Percentiles rank a stretch among this genome's conserved stretches.
Conservation (phyloP, 2,888 invertebrate species). For the Acleris emargana region DNA sequence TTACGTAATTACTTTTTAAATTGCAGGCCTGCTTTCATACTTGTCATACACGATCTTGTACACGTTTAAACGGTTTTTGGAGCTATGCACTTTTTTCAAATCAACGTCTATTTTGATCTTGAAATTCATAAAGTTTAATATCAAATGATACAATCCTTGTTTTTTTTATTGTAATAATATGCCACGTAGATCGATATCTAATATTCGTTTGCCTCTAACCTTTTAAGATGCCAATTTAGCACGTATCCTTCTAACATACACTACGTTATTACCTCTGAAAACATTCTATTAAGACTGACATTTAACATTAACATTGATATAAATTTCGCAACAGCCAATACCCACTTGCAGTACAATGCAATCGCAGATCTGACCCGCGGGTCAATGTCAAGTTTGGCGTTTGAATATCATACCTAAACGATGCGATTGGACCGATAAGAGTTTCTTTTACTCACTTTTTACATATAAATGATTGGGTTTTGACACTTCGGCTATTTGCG, state of each 20-base stretch:
- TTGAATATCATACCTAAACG: slow-evolving; percentile 34
- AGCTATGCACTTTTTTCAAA: too few species aligned
- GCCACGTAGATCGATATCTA: too few species aligned
- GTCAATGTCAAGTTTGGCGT: slow-evolving; percentile 54
- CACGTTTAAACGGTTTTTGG: too few species aligned
- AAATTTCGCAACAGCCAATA: slow-evolving; percentile 41
- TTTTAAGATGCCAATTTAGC: slow-evolving; percentile 8
- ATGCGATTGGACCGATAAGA: slow-evolving; percentile 20
- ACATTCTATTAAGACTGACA: slow-evolving; percentile 31
- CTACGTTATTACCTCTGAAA: slow-evolving; percentile 15
- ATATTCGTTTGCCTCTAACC: slow-evolving; percentile 11
- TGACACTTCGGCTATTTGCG: slow-evolving; percentile 7
- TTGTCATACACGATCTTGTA: not conserved
- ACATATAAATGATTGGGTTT: slow-evolving; percentile 7
- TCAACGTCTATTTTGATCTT: too few species aligned
- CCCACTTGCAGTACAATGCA: slow-evolving; percentile 38
- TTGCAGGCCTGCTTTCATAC: slow-evolving; percentile 16
- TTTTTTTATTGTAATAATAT: too few species aligned
- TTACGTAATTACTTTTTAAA: slow-evolving; percentile 32
- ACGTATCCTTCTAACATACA: slow-evolving; percentile 12
- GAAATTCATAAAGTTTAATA: too few species aligned
- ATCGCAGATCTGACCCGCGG: slow-evolving; percentile 42
- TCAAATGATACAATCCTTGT: too few species aligned
- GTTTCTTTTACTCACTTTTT: slow-evolving; percentile 10
- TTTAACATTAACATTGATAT: slow-evolving; percentile 37